Percentiles rank a stretch among this genome's conserved stretches.
Evolutionary conservation across 1,140 invertebrate species (phyloP).

Genomic region (Drosophila serrata): DNA sequence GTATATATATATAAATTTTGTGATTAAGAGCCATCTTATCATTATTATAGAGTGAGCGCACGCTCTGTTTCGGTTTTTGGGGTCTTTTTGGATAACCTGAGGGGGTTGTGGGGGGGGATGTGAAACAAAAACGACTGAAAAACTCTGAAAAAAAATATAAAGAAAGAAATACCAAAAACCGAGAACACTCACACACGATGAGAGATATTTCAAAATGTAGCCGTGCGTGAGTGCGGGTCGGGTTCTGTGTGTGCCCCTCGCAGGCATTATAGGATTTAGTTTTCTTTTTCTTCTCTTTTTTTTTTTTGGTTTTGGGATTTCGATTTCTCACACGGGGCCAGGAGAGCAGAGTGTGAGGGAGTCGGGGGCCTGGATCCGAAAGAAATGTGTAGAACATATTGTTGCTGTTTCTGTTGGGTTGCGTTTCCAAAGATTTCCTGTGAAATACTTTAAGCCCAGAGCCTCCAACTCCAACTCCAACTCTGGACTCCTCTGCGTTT

Average conservation of each 20-base stretch:
- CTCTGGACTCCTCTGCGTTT: conserved; percentile 30
- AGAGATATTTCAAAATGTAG: conserved; percentile 65
- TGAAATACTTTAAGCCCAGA: conserved; percentile 82
- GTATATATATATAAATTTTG: conserved; percentile 80
- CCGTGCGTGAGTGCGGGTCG: conserved; percentile 57
- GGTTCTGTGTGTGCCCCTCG: conserved; percentile 52
- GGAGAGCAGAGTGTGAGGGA: background rate
- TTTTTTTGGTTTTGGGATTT: conserved; percentile 67
- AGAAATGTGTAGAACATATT: conserved; percentile 84
- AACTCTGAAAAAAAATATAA: conserved; percentile 11
- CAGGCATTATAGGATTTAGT: conserved; percentile 84
- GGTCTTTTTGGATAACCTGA: conserved; percentile 17
- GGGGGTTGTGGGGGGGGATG: conserved; percentile 27
- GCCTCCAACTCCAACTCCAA: conserved; percentile 29
- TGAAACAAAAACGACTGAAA: conserved; percentile 48
- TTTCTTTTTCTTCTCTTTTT: conserved; percentile 15
- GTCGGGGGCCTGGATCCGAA: conserved; percentile 16
- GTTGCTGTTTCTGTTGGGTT: conserved; percentile 71
- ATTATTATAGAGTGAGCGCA: conserved; percentile 85
- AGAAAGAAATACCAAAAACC: conserved; percentile 66
- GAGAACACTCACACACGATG: conserved; percentile 52
- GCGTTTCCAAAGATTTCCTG: conserved; percentile 81
- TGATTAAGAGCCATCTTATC: conserved; percentile 85
- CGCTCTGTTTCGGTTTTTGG: conserved; percentile 51
- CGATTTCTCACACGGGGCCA: conserved; percentile 73